Evolutionary conservation across 2,888 invertebrate genomes (phyloP).

Genomic region (Apodemia zela): DNA sequence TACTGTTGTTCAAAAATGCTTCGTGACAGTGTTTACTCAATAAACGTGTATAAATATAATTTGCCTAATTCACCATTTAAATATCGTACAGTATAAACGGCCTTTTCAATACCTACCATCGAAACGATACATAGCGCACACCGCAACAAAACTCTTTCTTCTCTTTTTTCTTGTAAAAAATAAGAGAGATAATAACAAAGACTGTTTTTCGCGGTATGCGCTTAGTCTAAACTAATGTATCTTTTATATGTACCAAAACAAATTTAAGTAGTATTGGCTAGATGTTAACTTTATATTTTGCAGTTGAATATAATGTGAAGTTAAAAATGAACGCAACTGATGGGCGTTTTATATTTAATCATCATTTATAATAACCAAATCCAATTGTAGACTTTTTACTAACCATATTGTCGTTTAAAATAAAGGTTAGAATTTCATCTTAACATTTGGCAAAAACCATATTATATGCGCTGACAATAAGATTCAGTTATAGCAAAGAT

Average conservation of each 20-base stretch:
- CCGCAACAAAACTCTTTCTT: conserved; percentile 13
- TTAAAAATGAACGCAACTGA: background rate
- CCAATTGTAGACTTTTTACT: background rate
- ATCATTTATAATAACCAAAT: background rate
- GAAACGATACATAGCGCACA: conserved; percentile 9
- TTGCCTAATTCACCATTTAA: conserved; percentile 9
- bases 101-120: conserved; percentile 24
- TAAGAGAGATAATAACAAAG: conserved; percentile 8
- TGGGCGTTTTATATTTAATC: background rate
- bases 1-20: conserved; percentile 37
- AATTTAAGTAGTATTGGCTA: conserved; percentile 8
- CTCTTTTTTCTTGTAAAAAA: conserved; percentile 12
- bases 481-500: too few species aligned
- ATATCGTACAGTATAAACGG: conserved; percentile 26
- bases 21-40: conserved; percentile 59
- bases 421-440: background rate
- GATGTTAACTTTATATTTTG: background rate
- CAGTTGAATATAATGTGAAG: background rate
- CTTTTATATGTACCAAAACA: conserved; percentile 4
- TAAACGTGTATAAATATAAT: conserved; percentile 16
- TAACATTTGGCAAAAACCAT: background rate
- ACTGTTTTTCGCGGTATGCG: conserved; percentile 14
- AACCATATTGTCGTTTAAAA: background rate
- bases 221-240: background rate
- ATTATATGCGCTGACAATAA: background rate